Percentiles rank a stretch among this genome's conserved stretches.
Conservation (phyloP, 64 coral and sea anemone species). For the Platygyra sinensis region DNA sequence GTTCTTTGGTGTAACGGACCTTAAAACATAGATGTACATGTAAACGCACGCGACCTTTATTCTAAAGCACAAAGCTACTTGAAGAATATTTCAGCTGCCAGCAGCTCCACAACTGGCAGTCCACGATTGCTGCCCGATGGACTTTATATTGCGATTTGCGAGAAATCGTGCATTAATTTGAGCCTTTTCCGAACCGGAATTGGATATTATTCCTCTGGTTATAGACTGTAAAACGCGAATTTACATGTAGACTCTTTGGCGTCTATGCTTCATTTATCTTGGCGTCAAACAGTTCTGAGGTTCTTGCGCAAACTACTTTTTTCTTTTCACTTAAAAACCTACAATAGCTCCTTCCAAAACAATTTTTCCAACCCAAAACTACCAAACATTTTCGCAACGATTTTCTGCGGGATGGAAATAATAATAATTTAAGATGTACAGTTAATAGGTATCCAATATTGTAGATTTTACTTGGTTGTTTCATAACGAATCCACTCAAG, state of each 20-base stretch:
- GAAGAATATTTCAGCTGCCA: no score
- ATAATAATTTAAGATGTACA: not conserved
- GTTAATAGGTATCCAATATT: not conserved
- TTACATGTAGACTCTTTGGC: not conserved
- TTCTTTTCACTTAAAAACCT: no score
- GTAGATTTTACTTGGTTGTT: not conserved
- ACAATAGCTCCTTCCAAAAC: not conserved
- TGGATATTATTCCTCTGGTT: not conserved
- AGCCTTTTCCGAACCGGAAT: not conserved
- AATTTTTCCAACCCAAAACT: not conserved
- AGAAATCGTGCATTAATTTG: not conserved
- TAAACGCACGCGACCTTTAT: not conserved
- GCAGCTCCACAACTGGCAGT: no score
- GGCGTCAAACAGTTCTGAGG: not conserved
- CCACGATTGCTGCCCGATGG: no score
- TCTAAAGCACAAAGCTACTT: not conserved
- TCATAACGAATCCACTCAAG: not conserved
- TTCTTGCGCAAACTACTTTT: not conserved
- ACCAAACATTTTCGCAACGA: not conserved
- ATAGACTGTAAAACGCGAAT: not conserved
- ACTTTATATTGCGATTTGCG: not conserved
- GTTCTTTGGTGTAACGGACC: not conserved
- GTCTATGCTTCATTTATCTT: not conserved
- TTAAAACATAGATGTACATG: not conserved
- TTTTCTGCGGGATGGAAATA: not conserved